Evolutionary conservation across 2,888 invertebrate species (phyloP), one percentile per base, ranked within the genome.

Genomic region (Abscondita cerata): DNA sequence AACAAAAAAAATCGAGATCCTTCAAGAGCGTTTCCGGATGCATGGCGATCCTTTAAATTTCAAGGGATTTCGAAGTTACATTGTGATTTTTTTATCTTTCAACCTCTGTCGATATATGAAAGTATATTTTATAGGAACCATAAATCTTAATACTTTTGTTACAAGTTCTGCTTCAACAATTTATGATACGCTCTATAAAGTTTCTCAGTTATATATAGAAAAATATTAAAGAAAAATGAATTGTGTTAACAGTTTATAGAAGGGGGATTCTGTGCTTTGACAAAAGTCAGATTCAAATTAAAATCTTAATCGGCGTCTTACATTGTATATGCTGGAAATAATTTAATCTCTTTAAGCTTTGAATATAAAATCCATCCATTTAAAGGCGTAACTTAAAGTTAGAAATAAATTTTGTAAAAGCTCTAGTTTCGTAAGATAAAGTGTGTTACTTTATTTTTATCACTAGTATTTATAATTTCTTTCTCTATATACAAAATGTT

Each of bases 121-220:
- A 62, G 62, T 62, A 52, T 62, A 62, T 62, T 62, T 62, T 62
- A 58, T 62, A 62, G 57, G 33, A 48, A 56, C 53, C 40, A 58
- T 62, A 62, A 62, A 62, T 62, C 61, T 62, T 62, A 62, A 56
- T 62, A 62, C 61, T 62, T 62, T 62, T 62, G 61, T 57, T 62
- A 57, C 57, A 57, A 57, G 57, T 57, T 57, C 52, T 62, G 48
- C 62, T 62, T 52, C 48, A 62, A 62, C 48, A 62, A 62, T 62
- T 62, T 62, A 62, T 62, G 62, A 50, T 58, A 46, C 51, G 54
- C 55, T 59, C 59, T 59, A 62, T 62, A 62, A 62, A 62, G 38
- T 57, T 62, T 57, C 38, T 19, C 19, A 57, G 57, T 62, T 57
- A 62, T 57, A 50, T 53, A 57, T 47, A 52, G 53, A 62, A 58